Evolutionary conservation across 2,888 invertebrate genomes (phyloP).

Genomic region (Ceraclea dissimilis): DNA sequence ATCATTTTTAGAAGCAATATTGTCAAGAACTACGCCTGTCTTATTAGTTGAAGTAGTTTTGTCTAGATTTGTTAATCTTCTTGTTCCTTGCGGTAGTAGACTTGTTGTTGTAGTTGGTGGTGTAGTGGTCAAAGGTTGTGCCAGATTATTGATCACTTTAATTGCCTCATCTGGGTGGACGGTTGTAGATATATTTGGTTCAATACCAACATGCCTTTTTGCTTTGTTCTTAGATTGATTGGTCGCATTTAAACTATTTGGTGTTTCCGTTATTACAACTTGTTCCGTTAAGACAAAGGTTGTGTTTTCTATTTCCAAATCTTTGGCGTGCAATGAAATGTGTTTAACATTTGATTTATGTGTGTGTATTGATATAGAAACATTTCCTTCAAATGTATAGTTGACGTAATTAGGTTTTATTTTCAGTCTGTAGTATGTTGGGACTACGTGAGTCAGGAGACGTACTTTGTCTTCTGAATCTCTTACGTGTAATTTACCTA

Average conservation of each 20-base stretch:
- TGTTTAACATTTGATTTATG: slow-evolving; percentile 33
- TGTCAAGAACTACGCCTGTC: background rate
- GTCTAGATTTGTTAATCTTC: background rate
- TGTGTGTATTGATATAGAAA: slow-evolving; percentile 43
- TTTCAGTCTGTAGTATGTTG: slow-evolving; percentile 50
- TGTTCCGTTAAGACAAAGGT: slow-evolving; percentile 39
- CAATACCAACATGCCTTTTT: background rate
- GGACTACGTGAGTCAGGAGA: slow-evolving; percentile 44
- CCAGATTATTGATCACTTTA: slow-evolving; percentile 1
- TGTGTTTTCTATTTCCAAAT: slow-evolving; percentile 36
- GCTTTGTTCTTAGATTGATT: background rate
- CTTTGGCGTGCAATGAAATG: slow-evolving; percentile 48
- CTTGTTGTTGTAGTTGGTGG: background rate
- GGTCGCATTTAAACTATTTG: slow-evolving; percentile 19
- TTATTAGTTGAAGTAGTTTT: background rate
- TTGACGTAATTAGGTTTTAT: slow-evolving; percentile 46
- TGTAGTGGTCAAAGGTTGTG: background rate
- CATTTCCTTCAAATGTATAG: slow-evolving; percentile 39
- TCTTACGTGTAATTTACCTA: slow-evolving; percentile 16
- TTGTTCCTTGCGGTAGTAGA: background rate
- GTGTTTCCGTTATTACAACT: slow-evolving; percentile 27
- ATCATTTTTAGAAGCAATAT: background rate
- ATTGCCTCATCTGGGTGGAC: background rate
- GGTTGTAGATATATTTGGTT: background rate
- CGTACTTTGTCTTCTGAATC: slow-evolving; percentile 25